These are phyloP conservation scores for human DNA, from an alignment of 2,113 vertebrate genomes.

Conservation along the genomic window DNA sequence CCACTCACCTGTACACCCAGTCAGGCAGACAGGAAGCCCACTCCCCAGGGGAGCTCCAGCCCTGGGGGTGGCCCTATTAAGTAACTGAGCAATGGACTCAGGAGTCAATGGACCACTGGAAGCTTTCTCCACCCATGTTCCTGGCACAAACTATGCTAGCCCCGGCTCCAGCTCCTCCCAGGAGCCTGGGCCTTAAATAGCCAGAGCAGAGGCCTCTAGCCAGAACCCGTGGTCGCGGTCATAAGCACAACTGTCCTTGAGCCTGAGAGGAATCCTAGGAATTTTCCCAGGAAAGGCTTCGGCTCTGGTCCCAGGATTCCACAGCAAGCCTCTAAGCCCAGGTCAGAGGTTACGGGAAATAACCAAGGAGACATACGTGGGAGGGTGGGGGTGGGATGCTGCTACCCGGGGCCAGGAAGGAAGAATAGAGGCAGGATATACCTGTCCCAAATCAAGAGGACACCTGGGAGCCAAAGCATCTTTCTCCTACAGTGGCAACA, in stretches of 20 bases:
- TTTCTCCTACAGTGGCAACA: background rate
- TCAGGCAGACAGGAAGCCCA: background rate
- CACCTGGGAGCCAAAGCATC: background rate
- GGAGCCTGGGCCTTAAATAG: slow-evolving; percentile 67
- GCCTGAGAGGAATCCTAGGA: slow-evolving; percentile 82
- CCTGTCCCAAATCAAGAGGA: background rate
- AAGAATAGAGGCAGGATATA: background rate
- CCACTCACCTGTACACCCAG: background rate
- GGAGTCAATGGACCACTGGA: background rate
- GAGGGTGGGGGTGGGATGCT: background rate
- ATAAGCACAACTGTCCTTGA: slow-evolving; percentile 67
- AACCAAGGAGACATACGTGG: background rate
- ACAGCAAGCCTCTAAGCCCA: slow-evolving; percentile 54
- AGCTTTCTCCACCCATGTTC: slow-evolving; percentile 2
- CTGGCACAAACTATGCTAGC: background rate
- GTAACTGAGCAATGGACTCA: background rate
- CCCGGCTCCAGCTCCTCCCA: background rate
- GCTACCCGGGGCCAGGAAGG: background rate
- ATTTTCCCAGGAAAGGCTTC: slow-evolving; percentile 85
- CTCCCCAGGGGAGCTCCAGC: background rate
- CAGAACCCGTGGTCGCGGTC: slow-evolving; percentile 54
- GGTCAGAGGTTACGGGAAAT: slow-evolving; percentile 74
- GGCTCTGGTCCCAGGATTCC: slow-evolving; percentile 72
- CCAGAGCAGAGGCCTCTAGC: slow-evolving; percentile 62
- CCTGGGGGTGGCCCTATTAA: background rate